These are phyloP conservation scores for Cricetomys ansorgei DNA, from an alignment of 2,113 vertebrate genomes.

Conservation along the genomic window DNA sequence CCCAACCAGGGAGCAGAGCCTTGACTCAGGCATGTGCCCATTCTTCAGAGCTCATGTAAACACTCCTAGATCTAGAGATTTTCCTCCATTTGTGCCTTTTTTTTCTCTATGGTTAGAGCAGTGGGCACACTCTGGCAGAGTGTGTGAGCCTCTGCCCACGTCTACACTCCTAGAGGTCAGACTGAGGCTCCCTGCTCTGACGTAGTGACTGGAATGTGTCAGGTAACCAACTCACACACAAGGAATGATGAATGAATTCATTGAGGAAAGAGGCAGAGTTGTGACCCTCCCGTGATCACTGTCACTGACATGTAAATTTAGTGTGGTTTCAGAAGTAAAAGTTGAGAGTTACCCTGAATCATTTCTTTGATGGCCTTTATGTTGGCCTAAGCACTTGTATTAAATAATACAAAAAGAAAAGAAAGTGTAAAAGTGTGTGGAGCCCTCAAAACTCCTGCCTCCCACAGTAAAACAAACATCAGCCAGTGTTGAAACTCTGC, in stretches of 20 bases:
- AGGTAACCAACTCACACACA: neutral
- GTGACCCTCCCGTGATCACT: neutral
- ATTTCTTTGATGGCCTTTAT: neutral
- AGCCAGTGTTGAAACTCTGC: neutral
- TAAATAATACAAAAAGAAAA: neutral
- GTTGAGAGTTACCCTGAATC: neutral
- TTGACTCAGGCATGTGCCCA: neutral
- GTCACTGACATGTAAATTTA: neutral
- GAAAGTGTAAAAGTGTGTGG: neutral
- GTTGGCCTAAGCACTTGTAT: neutral
- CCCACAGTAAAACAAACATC: neutral
- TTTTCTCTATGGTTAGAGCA: fast-evolving
- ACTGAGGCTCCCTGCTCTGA: neutral
- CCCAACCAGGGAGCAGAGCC: neutral
- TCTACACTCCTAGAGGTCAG: neutral
- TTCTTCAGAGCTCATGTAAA: neutral
- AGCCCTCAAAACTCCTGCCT: neutral
- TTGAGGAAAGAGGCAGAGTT: neutral
- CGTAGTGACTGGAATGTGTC: neutral
- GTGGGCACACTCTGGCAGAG: neutral
- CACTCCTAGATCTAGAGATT: neutral
- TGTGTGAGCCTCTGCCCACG: neutral
- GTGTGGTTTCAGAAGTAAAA: neutral
- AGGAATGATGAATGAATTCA: neutral
- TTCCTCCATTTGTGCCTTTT: neutral